Conservation (phyloP, 1,140 invertebrate genomes). For the Magallana angulata region DNA sequence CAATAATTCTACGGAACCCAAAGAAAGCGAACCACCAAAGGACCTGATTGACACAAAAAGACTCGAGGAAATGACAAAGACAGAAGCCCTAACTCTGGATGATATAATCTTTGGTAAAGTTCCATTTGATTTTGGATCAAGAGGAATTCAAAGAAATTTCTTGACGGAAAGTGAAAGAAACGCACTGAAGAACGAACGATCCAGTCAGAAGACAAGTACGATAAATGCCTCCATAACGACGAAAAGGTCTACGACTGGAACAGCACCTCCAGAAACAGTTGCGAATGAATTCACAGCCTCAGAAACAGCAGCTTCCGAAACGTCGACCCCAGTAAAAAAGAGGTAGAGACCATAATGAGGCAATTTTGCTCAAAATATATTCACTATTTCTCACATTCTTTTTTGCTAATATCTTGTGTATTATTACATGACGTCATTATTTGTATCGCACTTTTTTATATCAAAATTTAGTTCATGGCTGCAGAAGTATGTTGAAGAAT, state of each 20-base stretch:
- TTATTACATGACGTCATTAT: too few species aligned
- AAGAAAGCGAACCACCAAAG: not conserved
- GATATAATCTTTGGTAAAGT: constrained; percentile 9
- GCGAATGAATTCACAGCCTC: not conserved
- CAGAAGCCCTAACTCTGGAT: not conserved
- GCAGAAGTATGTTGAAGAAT: too few species aligned
- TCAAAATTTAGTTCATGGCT: too few species aligned
- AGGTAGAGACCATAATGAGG: too few species aligned
- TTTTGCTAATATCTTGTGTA: too few species aligned
- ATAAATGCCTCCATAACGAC: not conserved
- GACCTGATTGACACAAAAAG: not conserved
- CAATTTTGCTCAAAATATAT: too few species aligned
- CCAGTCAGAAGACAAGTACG: not conserved
- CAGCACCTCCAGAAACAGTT: not conserved
- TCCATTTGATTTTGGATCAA: not conserved
- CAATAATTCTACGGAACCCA: not conserved
- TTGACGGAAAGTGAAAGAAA: not conserved
- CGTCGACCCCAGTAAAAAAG: not conserved
- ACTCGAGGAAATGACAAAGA: not conserved
- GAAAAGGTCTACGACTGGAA: not conserved
- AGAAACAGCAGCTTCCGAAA: not conserved
- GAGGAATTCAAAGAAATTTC: constrained; percentile 18
- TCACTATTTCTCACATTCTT: too few species aligned
- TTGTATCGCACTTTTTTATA: too few species aligned
- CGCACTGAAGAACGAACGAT: not conserved